These are phyloP conservation scores for Eupithecia abbreviata DNA, from an alignment of 2,888 invertebrate species.

Conservation along the genomic window DNA sequence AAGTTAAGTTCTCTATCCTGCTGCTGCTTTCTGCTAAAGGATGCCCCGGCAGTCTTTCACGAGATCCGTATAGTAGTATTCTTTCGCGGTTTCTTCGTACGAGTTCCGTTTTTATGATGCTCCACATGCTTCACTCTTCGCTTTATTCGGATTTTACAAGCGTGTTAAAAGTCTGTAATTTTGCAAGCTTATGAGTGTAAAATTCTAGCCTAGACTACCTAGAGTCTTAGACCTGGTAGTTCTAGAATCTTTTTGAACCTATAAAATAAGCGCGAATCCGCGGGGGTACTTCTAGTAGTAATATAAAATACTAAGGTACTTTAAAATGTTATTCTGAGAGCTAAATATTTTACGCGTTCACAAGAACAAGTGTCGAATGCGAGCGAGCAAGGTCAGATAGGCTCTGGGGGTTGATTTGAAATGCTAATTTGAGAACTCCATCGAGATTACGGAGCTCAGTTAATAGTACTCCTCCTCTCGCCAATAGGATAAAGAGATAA, in stretches of 20 bases:
- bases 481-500: conserved; percentile 33
- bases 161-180: no score
- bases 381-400: conserved; percentile 32
- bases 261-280: neutral
- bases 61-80: no score
- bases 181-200: neutral
- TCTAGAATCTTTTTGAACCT: neutral
- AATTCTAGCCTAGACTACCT: neutral
- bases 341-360: conserved; percentile 24
- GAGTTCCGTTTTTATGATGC: no score
- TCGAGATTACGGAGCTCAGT: conserved; percentile 34
- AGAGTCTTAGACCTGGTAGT: neutral
- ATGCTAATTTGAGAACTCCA: conserved; percentile 36
- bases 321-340: neutral
- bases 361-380: conserved; percentile 21
- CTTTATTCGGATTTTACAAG: no score
- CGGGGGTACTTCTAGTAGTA: no score
- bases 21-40: no score
- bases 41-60: no score
- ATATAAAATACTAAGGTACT: neutral
- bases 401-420: conserved; percentile 32
- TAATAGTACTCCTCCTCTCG: conserved; percentile 28
- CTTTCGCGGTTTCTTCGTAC: no score
- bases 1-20: no score
- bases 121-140: no score